Base-by-base conservation (phyloP, 2,113 vertebrate species). In the Delphinus delphis region DNA sequence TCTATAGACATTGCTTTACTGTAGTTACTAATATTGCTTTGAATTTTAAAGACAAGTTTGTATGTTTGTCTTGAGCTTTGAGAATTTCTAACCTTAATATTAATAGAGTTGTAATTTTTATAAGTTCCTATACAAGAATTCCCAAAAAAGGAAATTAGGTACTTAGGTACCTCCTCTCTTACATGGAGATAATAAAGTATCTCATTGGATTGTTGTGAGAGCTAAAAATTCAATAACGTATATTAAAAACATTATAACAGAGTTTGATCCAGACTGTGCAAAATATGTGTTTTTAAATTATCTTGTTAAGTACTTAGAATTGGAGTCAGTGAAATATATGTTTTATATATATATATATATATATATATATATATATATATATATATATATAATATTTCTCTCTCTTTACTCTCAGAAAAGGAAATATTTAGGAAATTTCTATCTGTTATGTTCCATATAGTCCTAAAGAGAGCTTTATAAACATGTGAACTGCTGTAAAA, bases 1-100 rank as follows among this genome's bases (percentile, higher is more conserved):
- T 18, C 4, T 74, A 9, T 17, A 85, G 41, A 83, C 1, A 18
- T 74, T 93, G 9, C 25, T 81, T 41, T 55, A 82, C 4, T 89
- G 23, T 58, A 58, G 65, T 83, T 63, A 9, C 12, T 65, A 90
- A 65, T 85, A 85, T 65, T 88, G 12, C 9, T 88, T 76, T 65
- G 33, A 80, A 96, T 26, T 91, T 93, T 73, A 94, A 96, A n/a
- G 9, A 62, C 20, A 70, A 21, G 0, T 73, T 41, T 96, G 8
- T 14, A 71, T 95, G 31, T 86, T 92, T 97, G 3, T 79, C 81
- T 55, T 88, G 21, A 93, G 14, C 12, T 93, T 96, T 79, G 21
- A 94, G 14, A 58, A 87, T 31, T 86, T 93, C 8, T 89, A 17
- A 73, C 1, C 2, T 93, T 77, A 95, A 15, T 89, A 80, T 79